phyloP scores from a whole-genome alignment of 2,113 vertebrate genomes.

The Arothron firmamentum region DNA sequence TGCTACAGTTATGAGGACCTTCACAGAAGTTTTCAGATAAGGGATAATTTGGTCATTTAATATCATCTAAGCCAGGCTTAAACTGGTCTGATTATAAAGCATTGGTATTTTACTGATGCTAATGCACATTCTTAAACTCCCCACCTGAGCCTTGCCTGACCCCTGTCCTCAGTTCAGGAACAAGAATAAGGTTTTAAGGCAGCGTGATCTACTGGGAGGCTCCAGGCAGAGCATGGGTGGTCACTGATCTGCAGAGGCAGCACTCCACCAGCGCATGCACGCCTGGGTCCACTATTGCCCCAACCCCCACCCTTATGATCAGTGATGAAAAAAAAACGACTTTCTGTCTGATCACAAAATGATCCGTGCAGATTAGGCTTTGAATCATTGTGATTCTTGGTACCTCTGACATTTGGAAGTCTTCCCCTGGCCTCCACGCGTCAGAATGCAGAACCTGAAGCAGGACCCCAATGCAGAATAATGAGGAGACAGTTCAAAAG shows the following conservation, averaged over 20 bases:
- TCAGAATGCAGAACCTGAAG: conserved; percentile 20
- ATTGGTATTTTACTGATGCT: not conserved
- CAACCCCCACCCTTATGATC: conserved; percentile 40
- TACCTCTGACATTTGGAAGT: conserved; percentile 47
- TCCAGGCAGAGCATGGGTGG: not conserved
- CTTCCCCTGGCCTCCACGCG: conserved; percentile 26
- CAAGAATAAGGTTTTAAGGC: conserved; percentile 21
- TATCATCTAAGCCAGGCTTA: conserved; percentile 8
- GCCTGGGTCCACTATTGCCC: conserved; percentile 1
- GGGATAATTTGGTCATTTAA: conserved; percentile 19
- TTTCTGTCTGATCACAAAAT: conserved; percentile 58
- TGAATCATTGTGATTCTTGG: conserved; percentile 44
- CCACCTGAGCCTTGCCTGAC: conserved; percentile 16
- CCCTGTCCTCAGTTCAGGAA: too few species aligned
- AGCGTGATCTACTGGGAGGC: conserved; percentile 17
- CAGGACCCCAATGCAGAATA: too few species aligned
- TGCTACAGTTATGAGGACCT: not conserved
- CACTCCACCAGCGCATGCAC: not conserved
- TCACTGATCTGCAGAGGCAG: conserved; percentile 33
- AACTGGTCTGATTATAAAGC: conserved; percentile 18
- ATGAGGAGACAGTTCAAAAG: too few species aligned
- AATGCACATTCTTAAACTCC: conserved; percentile 1
- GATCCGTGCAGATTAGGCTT: conserved; percentile 52
- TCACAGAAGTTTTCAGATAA: too few species aligned
- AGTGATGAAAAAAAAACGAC: conserved; percentile 59